Conservation (phyloP, 2,888 invertebrate species). For the Octonoba sinensis region DNA sequence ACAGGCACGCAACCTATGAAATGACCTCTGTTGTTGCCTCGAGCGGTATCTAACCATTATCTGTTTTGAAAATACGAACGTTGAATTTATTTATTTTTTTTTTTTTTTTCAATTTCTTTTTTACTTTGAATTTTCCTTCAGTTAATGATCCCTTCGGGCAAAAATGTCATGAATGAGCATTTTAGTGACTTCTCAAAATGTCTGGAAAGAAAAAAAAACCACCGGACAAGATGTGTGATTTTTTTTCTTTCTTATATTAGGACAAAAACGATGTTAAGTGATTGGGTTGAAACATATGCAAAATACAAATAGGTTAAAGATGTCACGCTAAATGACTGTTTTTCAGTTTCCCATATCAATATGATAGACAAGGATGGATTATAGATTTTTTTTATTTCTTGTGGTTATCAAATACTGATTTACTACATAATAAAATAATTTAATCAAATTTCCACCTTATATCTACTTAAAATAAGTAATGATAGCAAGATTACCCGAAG, state of each 20-base stretch:
- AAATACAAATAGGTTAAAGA: constrained; percentile 11
- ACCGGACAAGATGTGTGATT: too few relatives aligned
- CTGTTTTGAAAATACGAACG: constrained; percentile 36
- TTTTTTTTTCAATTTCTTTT: constrained; percentile 29
- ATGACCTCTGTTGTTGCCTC: constrained; percentile 41
- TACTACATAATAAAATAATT: too few relatives aligned
- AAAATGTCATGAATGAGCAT: constrained; percentile 26
- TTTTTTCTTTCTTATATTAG: too few relatives aligned
- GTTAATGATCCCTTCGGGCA: constrained; percentile 41
- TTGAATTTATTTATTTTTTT: constrained; percentile 16
- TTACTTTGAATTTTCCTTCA: constrained; percentile 30
- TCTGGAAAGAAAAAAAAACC: constrained; percentile 1
- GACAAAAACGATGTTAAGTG: too few relatives aligned
- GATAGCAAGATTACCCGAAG: too few relatives aligned
- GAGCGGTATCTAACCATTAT: constrained; percentile 30
- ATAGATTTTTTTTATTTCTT: too few relatives aligned
- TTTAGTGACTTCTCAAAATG: constrained; percentile 26
- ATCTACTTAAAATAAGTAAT: too few relatives aligned
- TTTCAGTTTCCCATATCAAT: too few relatives aligned
- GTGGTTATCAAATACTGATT: too few relatives aligned
- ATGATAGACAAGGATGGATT: too few relatives aligned
- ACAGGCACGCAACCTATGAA: constrained; percentile 17
- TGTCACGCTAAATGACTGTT: background rate
- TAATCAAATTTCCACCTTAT: too few relatives aligned
- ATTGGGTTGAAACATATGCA: constrained; percentile 8